Evolutionary conservation across 2,113 vertebrate genomes (phyloP).

Genomic region (Nipponia nippon): DNA sequence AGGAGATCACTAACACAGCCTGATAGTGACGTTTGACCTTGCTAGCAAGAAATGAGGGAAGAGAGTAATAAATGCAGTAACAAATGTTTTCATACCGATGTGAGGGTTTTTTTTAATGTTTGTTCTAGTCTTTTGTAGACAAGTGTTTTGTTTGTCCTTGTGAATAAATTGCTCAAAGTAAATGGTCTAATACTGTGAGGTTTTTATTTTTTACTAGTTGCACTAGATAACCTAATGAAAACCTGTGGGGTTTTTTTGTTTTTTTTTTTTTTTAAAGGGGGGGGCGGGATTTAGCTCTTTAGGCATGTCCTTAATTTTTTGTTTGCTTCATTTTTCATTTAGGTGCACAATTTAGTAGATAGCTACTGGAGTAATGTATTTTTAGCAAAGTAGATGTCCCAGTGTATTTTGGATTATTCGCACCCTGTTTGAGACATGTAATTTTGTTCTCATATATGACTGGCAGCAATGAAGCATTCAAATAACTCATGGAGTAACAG

Average conservation of each 20-base stretch:
- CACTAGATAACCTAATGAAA: not conserved
- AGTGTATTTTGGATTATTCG: not conserved
- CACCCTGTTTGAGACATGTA: not conserved
- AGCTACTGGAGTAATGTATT: not conserved
- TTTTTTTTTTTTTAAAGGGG: not conserved
- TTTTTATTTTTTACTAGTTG: not conserved
- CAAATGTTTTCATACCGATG: not conserved
- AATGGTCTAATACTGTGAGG: not conserved
- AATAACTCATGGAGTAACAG: not conserved
- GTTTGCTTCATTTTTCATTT: not conserved
- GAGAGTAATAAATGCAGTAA: not conserved
- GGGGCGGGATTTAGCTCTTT: not conserved
- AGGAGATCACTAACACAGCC: not conserved
- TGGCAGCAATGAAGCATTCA: not conserved
- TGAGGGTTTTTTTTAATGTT: not conserved
- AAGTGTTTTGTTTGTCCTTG: not conserved
- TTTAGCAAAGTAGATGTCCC: not conserved
- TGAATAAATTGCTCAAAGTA: not conserved
- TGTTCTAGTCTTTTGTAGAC: not conserved
- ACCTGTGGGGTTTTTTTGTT: fast-evolving
- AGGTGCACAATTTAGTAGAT: not conserved
- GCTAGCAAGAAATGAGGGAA: not conserved
- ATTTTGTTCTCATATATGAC: not conserved
- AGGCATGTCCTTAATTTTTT: not conserved
- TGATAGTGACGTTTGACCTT: not conserved